Conservation (phyloP, 2,113 vertebrate species). For the Mus musculus region GRCm39 chr16:23497001-23497500, state of each 20-base stretch:
- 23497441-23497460: conserved; percentile 38
- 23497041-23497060: conserved; percentile 72
- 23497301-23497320: conserved; percentile 65
- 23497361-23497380: neutral
- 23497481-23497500: conserved; percentile 34
- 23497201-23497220: conserved; percentile 70
- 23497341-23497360: conserved; percentile 18
- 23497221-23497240: conserved; percentile 72
- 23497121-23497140: conserved; percentile 47
- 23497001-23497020: neutral
- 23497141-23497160: conserved; percentile 43
- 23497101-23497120: conserved; percentile 70
- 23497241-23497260: conserved; percentile 73
- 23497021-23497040: conserved; percentile 31
- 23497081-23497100: conserved; percentile 66
- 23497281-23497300: conserved; percentile 24
- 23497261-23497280: conserved; percentile 68
- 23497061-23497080: conserved; percentile 61
- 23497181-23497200: neutral
- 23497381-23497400: conserved; percentile 52
- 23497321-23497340: neutral
- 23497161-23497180: conserved; percentile 68
- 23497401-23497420: conserved; percentile 69
- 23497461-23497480: conserved; percentile 32
- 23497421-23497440: neutral